Conservation (phyloP, 2,113 vertebrate genomes). For the Natator depressus region DNA sequence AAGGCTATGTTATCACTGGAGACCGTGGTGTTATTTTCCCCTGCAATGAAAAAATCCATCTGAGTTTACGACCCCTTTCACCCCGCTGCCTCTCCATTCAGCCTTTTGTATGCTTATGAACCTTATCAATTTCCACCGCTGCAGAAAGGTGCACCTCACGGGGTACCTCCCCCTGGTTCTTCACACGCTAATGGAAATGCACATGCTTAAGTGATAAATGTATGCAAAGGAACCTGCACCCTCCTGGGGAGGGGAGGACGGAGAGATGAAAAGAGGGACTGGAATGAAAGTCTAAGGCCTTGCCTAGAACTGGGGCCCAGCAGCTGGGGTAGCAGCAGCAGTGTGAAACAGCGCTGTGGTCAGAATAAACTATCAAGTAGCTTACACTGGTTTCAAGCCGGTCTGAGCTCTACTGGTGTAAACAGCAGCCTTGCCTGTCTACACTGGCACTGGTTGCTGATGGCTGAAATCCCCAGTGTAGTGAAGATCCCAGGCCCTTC, state of each 20-base stretch:
- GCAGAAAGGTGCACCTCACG: conserved; percentile 77
- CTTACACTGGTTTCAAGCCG: neutral
- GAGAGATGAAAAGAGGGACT: neutral
- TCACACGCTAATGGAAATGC: conserved; percentile 70
- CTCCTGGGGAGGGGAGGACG: conserved; percentile 31
- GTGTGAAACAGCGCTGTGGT: fast-evolving
- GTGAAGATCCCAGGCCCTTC: neutral
- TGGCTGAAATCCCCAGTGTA: fast-evolving
- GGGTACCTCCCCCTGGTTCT: conserved; percentile 62
- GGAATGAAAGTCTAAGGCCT: conserved; percentile 63
- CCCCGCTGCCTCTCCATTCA: conserved; percentile 84
- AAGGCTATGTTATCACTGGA: conserved; percentile 86
- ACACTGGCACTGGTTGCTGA: neutral
- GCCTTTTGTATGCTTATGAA: conserved; percentile 88
- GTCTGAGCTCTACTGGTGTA: neutral
- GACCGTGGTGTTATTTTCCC: conserved; percentile 84
- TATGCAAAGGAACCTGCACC: conserved; percentile 65
- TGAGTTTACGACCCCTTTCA: conserved; percentile 83
- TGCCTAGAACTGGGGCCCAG: fast-evolving
- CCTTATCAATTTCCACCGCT: conserved; percentile 84
- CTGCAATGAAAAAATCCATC: conserved; percentile 86
- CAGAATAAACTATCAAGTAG: neutral
- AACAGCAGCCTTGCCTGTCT: neutral
- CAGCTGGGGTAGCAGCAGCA: neutral
- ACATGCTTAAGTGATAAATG: conserved; percentile 69